Evolutionary conservation across 1,140 invertebrate species (phyloP).

Genomic region (Dinoponera quadriceps): DNA sequence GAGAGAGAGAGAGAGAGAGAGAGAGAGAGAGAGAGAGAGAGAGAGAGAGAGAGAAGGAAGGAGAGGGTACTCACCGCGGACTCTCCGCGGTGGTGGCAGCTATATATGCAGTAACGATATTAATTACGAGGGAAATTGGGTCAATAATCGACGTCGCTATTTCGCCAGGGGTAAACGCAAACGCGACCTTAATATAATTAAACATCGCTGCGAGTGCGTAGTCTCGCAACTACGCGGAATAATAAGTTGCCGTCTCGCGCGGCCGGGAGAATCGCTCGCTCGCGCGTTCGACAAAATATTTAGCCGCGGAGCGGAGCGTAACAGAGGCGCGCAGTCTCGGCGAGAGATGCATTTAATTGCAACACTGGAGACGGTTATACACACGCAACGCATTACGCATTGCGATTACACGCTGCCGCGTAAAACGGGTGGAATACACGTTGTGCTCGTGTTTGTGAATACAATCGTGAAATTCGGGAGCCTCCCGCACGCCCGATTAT

Average conservation of each 20-base stretch:
- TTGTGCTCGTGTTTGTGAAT: conserved; percentile 25
- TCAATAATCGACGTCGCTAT: conserved; percentile 33
- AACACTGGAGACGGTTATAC: not conserved
- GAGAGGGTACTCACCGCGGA: too few relatives aligned
- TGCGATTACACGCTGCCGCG: conserved; percentile 6
- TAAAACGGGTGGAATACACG: too few relatives aligned
- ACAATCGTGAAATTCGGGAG: conserved; percentile 10
- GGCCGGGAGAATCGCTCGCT: conserved; percentile 18
- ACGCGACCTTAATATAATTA: conserved; percentile 44
- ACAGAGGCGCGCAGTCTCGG: conserved; percentile 20
- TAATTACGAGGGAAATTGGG: conserved; percentile 25
- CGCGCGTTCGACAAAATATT: conserved; percentile 56
- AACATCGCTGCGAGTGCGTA: conserved; percentile 16
- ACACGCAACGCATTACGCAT: conserved; percentile 21
- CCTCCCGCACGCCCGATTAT: not conserved
- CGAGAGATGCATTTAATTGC: conserved; percentile 41
- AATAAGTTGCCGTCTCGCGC: conserved; percentile 43
- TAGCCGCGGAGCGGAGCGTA: conserved; percentile 11
- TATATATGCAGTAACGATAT: not conserved
- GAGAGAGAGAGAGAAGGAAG: too few relatives aligned
- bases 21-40: too few relatives aligned
- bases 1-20: too few relatives aligned
- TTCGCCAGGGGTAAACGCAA: conserved; percentile 36
- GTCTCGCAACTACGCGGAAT: conserved; percentile 22
- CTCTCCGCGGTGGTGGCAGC: too few relatives aligned